Evolutionary conservation across 2,888 invertebrate genomes (phyloP), one percentile per base, ranked within the genome.

Genomic region (Scrobipalpa costella): DNA sequence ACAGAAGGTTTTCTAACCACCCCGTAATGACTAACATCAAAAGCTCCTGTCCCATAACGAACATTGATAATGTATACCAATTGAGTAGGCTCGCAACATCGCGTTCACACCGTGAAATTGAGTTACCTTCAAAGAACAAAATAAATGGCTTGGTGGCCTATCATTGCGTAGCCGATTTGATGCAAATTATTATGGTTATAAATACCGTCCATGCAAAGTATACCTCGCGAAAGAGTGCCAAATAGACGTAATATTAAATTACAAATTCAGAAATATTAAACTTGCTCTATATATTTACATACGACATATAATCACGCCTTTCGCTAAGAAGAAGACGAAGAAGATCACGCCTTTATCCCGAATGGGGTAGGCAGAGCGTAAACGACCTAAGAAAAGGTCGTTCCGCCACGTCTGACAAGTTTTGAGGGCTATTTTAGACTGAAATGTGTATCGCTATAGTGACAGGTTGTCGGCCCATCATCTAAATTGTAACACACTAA

Each of bases 51-150:
- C 57, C 11, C 47, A 49, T 49, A 49, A 33, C 47, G 33, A 60
- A 49, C 49, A 49, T 9, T 15, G 17, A 15, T 17, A 44, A 44
- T 44, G 60, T 34, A 33, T 17, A 34, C 47, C 47, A 11, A 38
- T 36, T 38, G 34, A 7, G 33, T 40, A 55, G 21, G 47, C 34
- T 34, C 55, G 34, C 19, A 21, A 47, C 60, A 34, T 19, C 34
- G 34, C 55, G 61, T 13, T 7, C 11, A 34, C 66, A 75, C 79
- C 84, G 83, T 84, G 84, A 84, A 84, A 84, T 83, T 84, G 83
- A 78, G 79, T 84, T 78, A 74, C 79, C 83, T 74, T 79, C 80
- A 79, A 80, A n/a, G n/a, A n/a, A 82, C 80, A 77, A 81, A 81
- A 81, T 81, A 78, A 78, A 82, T 77, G 73, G 70, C 68, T 67